Conservation (phyloP, 2,888 invertebrate genomes). For the Mimumesa dahlbomi region DNA sequence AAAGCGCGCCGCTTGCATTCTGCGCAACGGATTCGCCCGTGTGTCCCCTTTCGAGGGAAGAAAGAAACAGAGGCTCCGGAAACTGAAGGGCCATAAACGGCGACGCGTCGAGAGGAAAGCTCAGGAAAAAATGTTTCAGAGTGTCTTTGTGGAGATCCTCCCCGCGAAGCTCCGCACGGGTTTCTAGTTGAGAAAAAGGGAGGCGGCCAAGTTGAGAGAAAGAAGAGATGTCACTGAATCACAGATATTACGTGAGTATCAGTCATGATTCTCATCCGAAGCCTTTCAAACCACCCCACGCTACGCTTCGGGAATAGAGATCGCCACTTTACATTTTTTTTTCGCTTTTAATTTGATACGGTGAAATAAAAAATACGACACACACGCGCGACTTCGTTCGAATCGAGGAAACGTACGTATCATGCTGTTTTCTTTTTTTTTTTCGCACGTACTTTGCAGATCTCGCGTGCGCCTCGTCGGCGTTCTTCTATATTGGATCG, state of each 20-base stretch:
- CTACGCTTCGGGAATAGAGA: too few relatives aligned
- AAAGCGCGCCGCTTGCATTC: neutral
- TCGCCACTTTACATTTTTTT: too few relatives aligned
- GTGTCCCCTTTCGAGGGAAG: neutral
- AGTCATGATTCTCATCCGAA: too few relatives aligned
- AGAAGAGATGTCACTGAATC: constrained; percentile 77
- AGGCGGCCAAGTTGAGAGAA: constrained; percentile 14
- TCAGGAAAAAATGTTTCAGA: constrained; percentile 4
- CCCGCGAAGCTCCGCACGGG: neutral
- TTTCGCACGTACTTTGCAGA: too few relatives aligned
- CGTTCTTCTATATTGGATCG: too few relatives aligned
- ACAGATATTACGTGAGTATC: constrained; percentile 78
- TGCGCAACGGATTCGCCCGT: neutral
- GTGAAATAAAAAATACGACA: too few relatives aligned
- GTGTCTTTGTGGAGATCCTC: constrained; percentile 6
- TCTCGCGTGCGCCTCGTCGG: too few relatives aligned
- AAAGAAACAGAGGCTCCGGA: neutral
- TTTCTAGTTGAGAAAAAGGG: constrained; percentile 18
- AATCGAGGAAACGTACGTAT: too few relatives aligned
- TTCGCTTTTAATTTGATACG: too few relatives aligned
- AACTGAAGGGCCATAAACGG: neutral
- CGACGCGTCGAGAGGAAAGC: neutral
- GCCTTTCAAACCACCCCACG: too few relatives aligned
- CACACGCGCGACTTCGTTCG: too few relatives aligned
- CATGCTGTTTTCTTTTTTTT: too few relatives aligned